These are phyloP conservation scores for Brenthis hecate DNA, from an alignment of 2,888 invertebrate species.

Conservation along the genomic window DNA sequence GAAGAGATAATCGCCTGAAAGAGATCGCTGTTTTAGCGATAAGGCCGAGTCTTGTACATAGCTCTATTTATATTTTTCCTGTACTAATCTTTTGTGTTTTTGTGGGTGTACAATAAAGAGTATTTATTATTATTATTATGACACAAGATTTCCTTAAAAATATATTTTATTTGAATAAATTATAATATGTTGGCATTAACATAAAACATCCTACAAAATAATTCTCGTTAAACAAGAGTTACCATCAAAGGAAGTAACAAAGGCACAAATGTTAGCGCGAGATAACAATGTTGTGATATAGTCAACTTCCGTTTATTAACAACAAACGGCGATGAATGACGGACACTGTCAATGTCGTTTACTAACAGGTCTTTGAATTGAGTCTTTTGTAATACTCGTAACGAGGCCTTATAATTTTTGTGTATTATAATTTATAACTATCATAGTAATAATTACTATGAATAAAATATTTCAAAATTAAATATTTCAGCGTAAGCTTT, in stretches of 20 bases:
- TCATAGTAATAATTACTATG: too few relatives aligned
- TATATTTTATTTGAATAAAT: background rate
- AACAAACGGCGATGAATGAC: conserved; percentile 44
- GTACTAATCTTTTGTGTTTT: too few relatives aligned
- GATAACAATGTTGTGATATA: conserved; percentile 45
- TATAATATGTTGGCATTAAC: background rate
- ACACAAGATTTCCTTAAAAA: background rate
- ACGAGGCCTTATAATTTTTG: background rate
- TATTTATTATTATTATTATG: too few relatives aligned
- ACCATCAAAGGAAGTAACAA: conserved; percentile 43
- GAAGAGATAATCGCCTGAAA: too few relatives aligned
- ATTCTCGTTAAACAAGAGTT: conserved; percentile 6
- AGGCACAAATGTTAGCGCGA: conserved; percentile 46
- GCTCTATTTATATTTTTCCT: too few relatives aligned
- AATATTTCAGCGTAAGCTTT: too few relatives aligned
- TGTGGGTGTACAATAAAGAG: too few relatives aligned
- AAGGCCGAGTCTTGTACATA: too few relatives aligned
- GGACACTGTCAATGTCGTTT: conserved; percentile 40
- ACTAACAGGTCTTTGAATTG: background rate
- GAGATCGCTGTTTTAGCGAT: too few relatives aligned
- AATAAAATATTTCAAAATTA: too few relatives aligned
- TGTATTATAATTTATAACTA: too few relatives aligned
- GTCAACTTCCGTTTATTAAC: conserved; percentile 48
- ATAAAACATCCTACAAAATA: conserved; percentile 11
- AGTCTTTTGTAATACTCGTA: background rate